phyloP scores from a whole-genome alignment of 92 coral and sea anemone genomes.

The Zoanthus sociatus region DNA sequence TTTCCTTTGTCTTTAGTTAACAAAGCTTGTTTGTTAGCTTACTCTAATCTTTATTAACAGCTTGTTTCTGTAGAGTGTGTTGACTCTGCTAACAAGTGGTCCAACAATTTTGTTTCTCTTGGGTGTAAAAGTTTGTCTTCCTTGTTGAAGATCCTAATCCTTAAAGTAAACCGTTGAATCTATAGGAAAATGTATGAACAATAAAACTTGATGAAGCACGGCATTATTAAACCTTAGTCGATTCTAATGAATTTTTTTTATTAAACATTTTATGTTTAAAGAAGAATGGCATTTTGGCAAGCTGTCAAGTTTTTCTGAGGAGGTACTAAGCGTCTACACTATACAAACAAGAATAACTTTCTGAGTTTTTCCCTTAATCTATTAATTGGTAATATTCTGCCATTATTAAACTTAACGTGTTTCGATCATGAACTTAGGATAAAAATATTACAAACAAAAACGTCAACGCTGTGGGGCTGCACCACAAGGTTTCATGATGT shows the following conservation, averaged over 20 bases:
- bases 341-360: not conserved
- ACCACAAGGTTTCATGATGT: not conserved
- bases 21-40: not conserved
- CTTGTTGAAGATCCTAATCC: not conserved
- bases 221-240: no score
- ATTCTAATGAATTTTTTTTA: not conserved
- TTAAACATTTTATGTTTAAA: not conserved
- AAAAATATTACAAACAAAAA: not conserved
- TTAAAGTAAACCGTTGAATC: not conserved
- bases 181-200: not conserved
- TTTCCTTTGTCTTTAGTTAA: not conserved
- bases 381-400: no score
- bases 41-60: not conserved
- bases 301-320: slow-evolving; percentile 25
- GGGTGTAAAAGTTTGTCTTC: not conserved
- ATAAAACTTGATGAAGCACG: not conserved
- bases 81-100: not conserved
- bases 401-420: no score
- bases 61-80: not conserved
- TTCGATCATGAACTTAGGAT: not conserved
- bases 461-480: not conserved
- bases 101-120: not conserved
- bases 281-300: slow-evolving; percentile 29
- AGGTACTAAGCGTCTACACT: not conserved
- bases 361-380: not conserved